Base-by-base conservation (phyloP, 2,113 vertebrate genomes). In the Equus quagga region DNA sequence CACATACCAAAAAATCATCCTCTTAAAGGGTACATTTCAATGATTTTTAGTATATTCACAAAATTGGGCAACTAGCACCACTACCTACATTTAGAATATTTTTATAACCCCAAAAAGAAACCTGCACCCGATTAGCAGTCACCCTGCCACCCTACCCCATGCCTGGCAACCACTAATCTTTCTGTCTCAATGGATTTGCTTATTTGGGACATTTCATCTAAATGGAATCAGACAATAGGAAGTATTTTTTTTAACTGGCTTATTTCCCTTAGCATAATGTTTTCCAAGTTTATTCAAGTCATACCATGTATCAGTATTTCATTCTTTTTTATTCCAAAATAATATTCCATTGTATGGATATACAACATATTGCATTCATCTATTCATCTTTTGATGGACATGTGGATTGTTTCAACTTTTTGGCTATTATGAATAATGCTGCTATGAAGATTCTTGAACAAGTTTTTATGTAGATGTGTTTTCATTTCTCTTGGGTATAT, bases 401-500 rank as follows among this genome's bases (percentile, higher is more conserved):
- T 46, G 54, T 54, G 81, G n/a, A 49, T 9, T 75, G 44, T 8
- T 65, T 31, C 56, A 31, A 75, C 69, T 24, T 31, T 76, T 65
- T 65, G 60, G 19, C 24, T 41, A 75, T 65, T 65, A 64, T 75
- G 58, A 85, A 56, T 64, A 65, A 65, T 24, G 11, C 13, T 26
- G 13, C 46, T 85, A 33, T 65, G 58, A 76, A 76, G 33, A 65
- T 93, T 24, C 18, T n/a, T 76, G 13, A 19, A 76, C 24, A 65
- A 33, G 46, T 85, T 62, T 93, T 84, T 36, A 31, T 49, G 23
- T 36, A 21, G 24, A 83, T 23, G 19, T 23, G 19, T 72, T 92
- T 92, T 75, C 44, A 75, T 75, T 75, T 83, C 33, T 75, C n/a
- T 51, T 75, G 91, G 69, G 33, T 65, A 36, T 49, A 83, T 31